phyloP scores from a whole-genome alignment of 1,140 invertebrate genomes.

The Drosophila parvula region DNA sequence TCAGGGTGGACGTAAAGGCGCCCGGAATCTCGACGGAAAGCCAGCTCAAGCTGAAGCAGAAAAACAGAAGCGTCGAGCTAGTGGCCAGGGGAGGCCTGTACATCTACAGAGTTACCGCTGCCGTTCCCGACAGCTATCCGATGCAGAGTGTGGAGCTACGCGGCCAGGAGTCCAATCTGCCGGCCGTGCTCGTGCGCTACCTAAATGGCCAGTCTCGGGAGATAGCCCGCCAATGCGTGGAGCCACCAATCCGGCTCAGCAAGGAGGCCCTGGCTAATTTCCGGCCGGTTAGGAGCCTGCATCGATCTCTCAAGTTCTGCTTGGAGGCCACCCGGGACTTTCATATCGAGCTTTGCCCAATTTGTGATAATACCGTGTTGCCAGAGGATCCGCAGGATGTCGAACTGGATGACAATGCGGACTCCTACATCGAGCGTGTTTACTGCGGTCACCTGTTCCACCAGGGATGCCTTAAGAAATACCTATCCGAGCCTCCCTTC shows the following conservation, averaged over 20 bases:
- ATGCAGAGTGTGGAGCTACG: conserved; percentile 86
- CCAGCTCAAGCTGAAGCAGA: conserved; percentile 88
- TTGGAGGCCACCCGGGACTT: conserved; percentile 87
- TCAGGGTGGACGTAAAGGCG: conserved; percentile 86
- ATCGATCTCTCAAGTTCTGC: conserved; percentile 87
- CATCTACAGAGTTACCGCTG: conserved; percentile 86
- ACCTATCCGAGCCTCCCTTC: conserved; percentile 91
- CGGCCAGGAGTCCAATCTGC: conserved; percentile 88
- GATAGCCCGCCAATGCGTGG: conserved; percentile 89
- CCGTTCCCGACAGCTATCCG: conserved; percentile 89
- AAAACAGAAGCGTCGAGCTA: conserved; percentile 87
- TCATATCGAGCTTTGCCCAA: conserved; percentile 87
- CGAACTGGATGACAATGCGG: conserved; percentile 86
- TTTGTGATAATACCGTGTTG: conserved; percentile 87
- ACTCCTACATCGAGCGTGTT: conserved; percentile 88
- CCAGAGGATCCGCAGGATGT: conserved; percentile 86
- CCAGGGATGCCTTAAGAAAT: conserved; percentile 88
- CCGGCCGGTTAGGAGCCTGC: conserved; percentile 87
- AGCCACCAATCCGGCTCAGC: conserved; percentile 87
- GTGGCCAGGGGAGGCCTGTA: conserved; percentile 87
- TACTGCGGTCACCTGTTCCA: conserved; percentile 92
- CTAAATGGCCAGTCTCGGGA: conserved; percentile 88
- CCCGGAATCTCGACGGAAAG: conserved; percentile 30
- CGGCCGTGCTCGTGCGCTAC: conserved; percentile 86
- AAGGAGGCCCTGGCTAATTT: conserved; percentile 85